Percentiles rank a stretch among this genome's conserved stretches.
These are phyloP conservation scores for Litoditis marina DNA, from an alignment of 2,888 invertebrate species.

Conservation along the genomic window DNA sequence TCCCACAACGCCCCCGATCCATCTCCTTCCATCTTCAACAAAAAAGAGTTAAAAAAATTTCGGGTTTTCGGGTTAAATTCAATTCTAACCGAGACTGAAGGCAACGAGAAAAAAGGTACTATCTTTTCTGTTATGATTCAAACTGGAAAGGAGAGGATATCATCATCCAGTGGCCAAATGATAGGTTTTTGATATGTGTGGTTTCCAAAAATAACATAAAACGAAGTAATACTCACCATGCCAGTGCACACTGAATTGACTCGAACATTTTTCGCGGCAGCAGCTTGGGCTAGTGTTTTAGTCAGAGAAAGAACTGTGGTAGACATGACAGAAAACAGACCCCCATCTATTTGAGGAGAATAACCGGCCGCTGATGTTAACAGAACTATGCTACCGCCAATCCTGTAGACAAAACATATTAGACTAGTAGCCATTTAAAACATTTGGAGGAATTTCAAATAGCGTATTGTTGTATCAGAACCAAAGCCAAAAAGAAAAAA, in stretches of 20 bases:
- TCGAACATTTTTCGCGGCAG: conserved; percentile 34
- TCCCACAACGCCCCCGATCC: conserved; percentile 47
- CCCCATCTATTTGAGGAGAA: conserved; percentile 50
- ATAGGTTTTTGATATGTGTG: no score
- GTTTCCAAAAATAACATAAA: no score
- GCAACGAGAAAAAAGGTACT: no score
- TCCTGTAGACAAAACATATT: conserved; percentile 26
- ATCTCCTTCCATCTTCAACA: conserved; percentile 32
- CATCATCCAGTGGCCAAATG: no score
- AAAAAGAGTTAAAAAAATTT: background rate
- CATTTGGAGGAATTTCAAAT: no score
- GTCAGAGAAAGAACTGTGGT: conserved; percentile 42
- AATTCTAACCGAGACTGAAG: no score
- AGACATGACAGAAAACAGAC: conserved; percentile 47
- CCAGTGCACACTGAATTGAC: conserved; percentile 49
- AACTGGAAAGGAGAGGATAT: no score
- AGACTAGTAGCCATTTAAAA: no score
- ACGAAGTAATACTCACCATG: conserved; percentile 36
- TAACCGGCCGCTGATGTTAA: conserved; percentile 40
- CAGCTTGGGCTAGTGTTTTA: conserved; percentile 28
- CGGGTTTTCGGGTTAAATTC: background rate
- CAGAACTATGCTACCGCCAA: conserved; percentile 33
- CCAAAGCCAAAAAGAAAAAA: no score
- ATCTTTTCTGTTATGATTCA: no score
- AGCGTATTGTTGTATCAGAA: no score